Base-by-base conservation (phyloP, 1,140 invertebrate species). In the Drosophila santomea region DNA sequence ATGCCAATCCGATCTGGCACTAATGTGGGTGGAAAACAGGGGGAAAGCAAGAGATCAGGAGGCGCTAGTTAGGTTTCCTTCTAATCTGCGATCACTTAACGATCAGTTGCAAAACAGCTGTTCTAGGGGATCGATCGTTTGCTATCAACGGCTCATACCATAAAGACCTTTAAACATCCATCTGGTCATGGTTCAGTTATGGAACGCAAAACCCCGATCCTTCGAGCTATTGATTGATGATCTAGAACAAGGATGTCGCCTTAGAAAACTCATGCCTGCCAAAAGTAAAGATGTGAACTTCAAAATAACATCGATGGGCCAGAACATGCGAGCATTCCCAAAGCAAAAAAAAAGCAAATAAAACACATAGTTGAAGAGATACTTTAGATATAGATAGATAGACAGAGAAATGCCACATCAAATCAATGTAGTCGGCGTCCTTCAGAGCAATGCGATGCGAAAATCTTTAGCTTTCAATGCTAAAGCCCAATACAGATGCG, bases 1-100 rank as follows among this genome's bases (percentile, higher is more conserved):
- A 88, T 88, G 84, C 84, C 84, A 88, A 88, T 88, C 89, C 74
- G 80, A 88, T 89, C 73, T 88, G 64, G 58, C 76, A 83, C 59
- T 62, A 36, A 52, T 52, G 50, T 52, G 50, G 50, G 50, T 62
- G 72, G 44, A 64, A 56, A 23, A 17, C 35, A 54, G 20, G 39
- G 36, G 45, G 12, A 32, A 32, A 10, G 32, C 32, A 10, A 23
- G 35, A 47, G 50, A 56, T 69, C 25, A 52, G 67, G 39, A 35
- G 43, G 47, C 43, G 41, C 56, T 32, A 56, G 41, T 61, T 41
- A 52, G 52, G 23, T 39, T 76, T 76, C 50, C 55, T 41, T 59
- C 61, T 41, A 14, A 75, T 32, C 60, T 39, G 43, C 39, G 74
- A 77, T 77, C 51, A 52, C 64, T 77, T 69, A 58, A 77, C 62